phyloP scores from a whole-genome alignment of 2,113 vertebrate genomes.

The Nerophis ophidion region DNA sequence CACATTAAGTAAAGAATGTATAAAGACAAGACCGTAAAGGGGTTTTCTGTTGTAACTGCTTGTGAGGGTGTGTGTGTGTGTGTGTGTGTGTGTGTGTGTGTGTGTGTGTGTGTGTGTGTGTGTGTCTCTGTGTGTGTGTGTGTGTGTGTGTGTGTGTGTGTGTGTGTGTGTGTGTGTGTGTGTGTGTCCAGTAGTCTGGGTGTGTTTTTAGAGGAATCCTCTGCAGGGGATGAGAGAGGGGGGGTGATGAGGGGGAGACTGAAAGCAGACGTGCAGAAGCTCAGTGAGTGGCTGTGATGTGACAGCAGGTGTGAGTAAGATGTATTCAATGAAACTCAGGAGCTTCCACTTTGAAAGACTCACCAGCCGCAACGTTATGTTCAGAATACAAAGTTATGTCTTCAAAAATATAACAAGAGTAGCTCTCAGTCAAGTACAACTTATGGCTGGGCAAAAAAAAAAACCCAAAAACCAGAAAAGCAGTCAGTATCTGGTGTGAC shows the following conservation, averaged over 20 bases:
- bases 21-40: slow-evolving; percentile 23
- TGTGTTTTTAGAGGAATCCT: slow-evolving; percentile 26
- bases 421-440: no score
- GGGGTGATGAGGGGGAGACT: slow-evolving; percentile 11
- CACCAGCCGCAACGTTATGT: no score
- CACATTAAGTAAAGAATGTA: slow-evolving; percentile 40
- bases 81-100: slow-evolving; percentile 20
- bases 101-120: no score
- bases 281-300: slow-evolving; percentile 35
- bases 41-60: slow-evolving; percentile 38
- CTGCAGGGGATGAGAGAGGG: slow-evolving; percentile 29
- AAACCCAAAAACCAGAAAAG: no score
- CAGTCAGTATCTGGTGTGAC: no score
- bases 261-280: slow-evolving; percentile 21
- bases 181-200: slow-evolving; percentile 18
- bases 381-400: no score
- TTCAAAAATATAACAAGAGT: no score
- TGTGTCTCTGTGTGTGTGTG: no score
- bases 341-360: slow-evolving; percentile 2
- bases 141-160: no score
- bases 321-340: slow-evolving; percentile 27
- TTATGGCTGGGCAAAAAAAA: no score
- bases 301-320: slow-evolving; percentile 10
- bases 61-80: slow-evolving; percentile 17
- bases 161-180: no score